phyloP scores from a whole-genome alignment of 2,888 invertebrate genomes.

The Schizaphis graminum region DNA sequence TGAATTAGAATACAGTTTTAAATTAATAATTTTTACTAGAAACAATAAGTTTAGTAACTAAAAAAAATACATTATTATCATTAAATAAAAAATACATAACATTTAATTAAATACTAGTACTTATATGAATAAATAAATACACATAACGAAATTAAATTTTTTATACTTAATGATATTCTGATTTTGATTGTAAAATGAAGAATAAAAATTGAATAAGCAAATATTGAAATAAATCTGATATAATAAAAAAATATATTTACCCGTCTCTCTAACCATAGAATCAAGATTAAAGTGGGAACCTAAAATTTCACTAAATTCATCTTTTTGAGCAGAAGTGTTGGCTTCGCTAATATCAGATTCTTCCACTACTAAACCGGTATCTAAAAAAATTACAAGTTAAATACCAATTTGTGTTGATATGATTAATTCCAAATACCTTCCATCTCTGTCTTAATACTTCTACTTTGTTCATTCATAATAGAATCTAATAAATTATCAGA shows the following conservation, averaged over 20 bases:
- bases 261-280: slow-evolving; percentile 79
- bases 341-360: slow-evolving; percentile 58
- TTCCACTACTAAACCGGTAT: slow-evolving; percentile 45
- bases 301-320: slow-evolving; percentile 79
- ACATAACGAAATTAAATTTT: neutral
- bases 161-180: neutral
- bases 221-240: neutral
- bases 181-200: neutral
- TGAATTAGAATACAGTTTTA: slow-evolving; percentile 66
- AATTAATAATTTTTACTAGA: neutral
- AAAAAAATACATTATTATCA: neutral
- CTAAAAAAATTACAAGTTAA: slow-evolving; percentile 10
- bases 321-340: slow-evolving; percentile 72
- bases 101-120: neutral
- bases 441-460: slow-evolving; percentile 68
- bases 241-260: slow-evolving; percentile 68
- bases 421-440: slow-evolving; percentile 62
- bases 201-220: neutral
- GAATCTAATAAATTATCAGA: slow-evolving; percentile 78
- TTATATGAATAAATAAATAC: neutral
- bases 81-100: neutral
- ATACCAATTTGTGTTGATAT: neutral
- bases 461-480: slow-evolving; percentile 77
- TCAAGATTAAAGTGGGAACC: slow-evolving; percentile 82
- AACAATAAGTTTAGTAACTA: neutral